Percentiles rank a stretch among this genome's conserved stretches.
phyloP scores from a whole-genome alignment of 2,888 invertebrate species.

The Sinohyriopsis cumingii region DNA sequence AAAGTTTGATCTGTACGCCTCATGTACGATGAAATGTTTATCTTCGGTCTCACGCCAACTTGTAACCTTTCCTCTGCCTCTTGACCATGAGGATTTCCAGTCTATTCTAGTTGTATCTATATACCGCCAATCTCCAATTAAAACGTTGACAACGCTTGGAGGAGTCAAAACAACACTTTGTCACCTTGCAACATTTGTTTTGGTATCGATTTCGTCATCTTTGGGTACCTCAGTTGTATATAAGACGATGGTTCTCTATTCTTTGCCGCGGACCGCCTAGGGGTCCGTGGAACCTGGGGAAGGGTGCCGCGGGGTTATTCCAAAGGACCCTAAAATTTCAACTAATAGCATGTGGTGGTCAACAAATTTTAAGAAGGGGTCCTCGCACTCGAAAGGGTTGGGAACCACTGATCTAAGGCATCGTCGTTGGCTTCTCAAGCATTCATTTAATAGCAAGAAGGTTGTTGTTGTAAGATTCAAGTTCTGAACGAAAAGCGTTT shows the following conservation, averaged over 20 bases:
- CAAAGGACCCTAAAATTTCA: no score
- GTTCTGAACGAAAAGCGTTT: slow-evolving; percentile 40
- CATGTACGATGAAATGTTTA: slow-evolving; percentile 27
- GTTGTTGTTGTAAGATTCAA: slow-evolving; percentile 14
- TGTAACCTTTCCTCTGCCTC: no score
- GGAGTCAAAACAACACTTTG: slow-evolving; percentile 11
- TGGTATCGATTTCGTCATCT: background rate
- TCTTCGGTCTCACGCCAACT: no score
- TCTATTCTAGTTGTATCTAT: no score
- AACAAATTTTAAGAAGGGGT: no score
- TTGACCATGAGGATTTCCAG: no score
- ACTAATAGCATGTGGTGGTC: no score
- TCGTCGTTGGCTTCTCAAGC: slow-evolving; percentile 35
- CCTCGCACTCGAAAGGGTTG: no score
- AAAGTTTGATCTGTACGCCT: background rate
- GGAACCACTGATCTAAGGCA: no score
- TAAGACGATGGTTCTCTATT: background rate
- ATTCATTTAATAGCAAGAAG: slow-evolving; percentile 45
- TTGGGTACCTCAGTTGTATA: slow-evolving; percentile 21
- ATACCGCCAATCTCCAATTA: slow-evolving; percentile 9
- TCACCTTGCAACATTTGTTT: background rate
- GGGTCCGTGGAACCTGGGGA: no score
- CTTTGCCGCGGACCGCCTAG: no score
- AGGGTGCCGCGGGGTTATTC: no score
- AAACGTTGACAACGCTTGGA: slow-evolving; percentile 21